Base-by-base conservation (phyloP, 2,113 vertebrate genomes). In the Zootoca vivipara region DNA sequence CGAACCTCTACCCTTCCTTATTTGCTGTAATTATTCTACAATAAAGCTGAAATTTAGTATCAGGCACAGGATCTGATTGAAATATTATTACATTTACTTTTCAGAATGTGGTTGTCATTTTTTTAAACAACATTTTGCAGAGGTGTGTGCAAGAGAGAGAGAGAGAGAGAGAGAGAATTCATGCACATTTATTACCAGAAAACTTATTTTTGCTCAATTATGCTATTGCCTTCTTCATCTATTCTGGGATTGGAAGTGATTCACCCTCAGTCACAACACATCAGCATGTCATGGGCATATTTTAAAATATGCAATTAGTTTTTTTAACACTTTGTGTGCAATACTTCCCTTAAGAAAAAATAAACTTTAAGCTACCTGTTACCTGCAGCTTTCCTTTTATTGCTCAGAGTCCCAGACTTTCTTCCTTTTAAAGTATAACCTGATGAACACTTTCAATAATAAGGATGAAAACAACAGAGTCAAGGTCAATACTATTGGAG, bases 1-100 rank as follows among this genome's bases (percentile, higher is more conserved):
- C 65, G 52, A 52, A 46, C 64, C 35, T 46, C 38, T 65, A 38
- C 22, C 56, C 52, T 35, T n/a, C 42, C 28, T 56, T 70, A 79
- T 15, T 46, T 35, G 22, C 13, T 56, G 30, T 30, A 79, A 52
- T 62, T 35, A 62, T 1, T 64, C 3, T 85, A 30, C 22, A 30
- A 75, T 58, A 58, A 58, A 35, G 64, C 35, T 95, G 67, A 62
- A 75, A 95, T 92, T 93, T 62, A 90, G 69, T 92, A 85, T 7
- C 70, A 92, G 15, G 20, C 67, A 74, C 85, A 90, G 93, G 77
- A 20, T 81, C 16, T 40, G 56, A 85, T 24, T 93, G 77, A 93
- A 93, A 78, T 86, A 92, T 93, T 88, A 77, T 93, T 93, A 93
- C 75, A 85, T 92, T 93, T 93, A 18, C 65, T 91, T 95, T 94